These are phyloP conservation scores for Bombus confusus DNA, from an alignment of 1,140 invertebrate species.

Conservation along the genomic window DNA sequence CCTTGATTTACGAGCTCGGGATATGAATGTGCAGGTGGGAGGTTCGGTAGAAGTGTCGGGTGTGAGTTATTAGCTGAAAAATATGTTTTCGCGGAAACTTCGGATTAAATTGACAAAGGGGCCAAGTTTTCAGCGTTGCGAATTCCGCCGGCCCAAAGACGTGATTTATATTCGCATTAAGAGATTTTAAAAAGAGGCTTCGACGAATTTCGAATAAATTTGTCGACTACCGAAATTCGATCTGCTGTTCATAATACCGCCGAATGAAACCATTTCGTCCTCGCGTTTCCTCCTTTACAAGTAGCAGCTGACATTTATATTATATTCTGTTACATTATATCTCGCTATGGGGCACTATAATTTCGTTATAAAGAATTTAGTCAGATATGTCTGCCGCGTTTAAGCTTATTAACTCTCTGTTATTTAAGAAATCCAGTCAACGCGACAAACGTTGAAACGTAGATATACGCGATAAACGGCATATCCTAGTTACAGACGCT, in stretches of 20 bases:
- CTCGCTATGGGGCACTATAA: background rate
- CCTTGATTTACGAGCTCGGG: constrained; percentile 67
- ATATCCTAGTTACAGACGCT: background rate
- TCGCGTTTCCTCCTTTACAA: background rate
- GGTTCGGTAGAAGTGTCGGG: constrained; percentile 65
- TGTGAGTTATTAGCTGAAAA: constrained; percentile 70
- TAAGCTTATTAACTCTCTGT: too few species aligned
- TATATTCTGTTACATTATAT: background rate
- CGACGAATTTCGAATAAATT: constrained; percentile 41
- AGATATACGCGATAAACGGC: background rate
- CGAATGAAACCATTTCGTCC: background rate
- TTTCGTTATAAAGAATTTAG: background rate
- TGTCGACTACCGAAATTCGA: background rate
- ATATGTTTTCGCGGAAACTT: constrained; percentile 70
- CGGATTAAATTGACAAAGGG: constrained; percentile 71
- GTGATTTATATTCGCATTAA: constrained; percentile 66
- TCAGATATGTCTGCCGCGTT: too few species aligned
- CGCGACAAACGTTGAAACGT: background rate
- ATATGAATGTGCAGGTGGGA: constrained; percentile 65
- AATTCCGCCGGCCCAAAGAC: constrained; percentile 51
- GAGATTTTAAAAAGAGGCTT: constrained; percentile 53
- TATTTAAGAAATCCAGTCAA: background rate
- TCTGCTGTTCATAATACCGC: background rate
- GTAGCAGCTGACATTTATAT: background rate
- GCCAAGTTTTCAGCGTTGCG: constrained; percentile 67